Percentiles rank a stretch among this genome's conserved stretches.
Evolutionary conservation across 2,888 invertebrate genomes (phyloP).

Genomic region (Drosophila yooni): DNA sequence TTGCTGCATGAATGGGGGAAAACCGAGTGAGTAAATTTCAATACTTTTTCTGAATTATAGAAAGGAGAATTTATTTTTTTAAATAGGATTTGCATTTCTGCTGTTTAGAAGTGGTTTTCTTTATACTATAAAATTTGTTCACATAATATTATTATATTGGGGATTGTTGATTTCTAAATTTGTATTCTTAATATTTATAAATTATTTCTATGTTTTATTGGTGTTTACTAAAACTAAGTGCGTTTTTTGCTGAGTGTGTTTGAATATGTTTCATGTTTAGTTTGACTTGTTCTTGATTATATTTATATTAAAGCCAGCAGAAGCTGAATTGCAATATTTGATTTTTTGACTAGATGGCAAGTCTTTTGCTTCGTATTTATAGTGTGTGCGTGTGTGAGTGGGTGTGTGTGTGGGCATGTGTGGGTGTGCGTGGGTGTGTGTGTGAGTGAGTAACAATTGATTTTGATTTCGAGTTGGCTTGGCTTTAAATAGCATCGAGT

Average conservation of each 20-base stretch:
- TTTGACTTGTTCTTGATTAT: slow-evolving; percentile 52
- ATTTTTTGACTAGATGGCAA: slow-evolving; percentile 1
- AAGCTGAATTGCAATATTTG: slow-evolving; percentile 14
- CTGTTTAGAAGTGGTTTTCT: background rate
- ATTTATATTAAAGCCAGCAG: slow-evolving; percentile 57
- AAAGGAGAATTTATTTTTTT: background rate
- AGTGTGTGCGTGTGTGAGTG: slow-evolving; percentile 1
- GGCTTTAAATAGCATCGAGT: slow-evolving; percentile 66
- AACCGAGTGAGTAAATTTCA: background rate
- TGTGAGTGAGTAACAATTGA: slow-evolving; percentile 60
- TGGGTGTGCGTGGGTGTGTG: slow-evolving; percentile 13
- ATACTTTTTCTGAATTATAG: background rate
- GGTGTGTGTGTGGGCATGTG: background rate
- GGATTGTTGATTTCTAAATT: background rate
- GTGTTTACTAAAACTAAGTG: background rate
- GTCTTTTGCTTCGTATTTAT: slow-evolving; percentile 13
- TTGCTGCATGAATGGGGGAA: no score
- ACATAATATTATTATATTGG: background rate
- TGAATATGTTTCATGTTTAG: slow-evolving; percentile 16
- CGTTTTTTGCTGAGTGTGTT: background rate
- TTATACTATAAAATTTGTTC: background rate
- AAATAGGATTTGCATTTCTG: background rate
- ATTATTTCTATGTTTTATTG: background rate
- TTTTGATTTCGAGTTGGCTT: slow-evolving; percentile 64
- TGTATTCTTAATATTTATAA: background rate